Evolutionary conservation across 2,888 invertebrate species (phyloP).

Genomic region (Caenorhabditis uteleia): DNA sequence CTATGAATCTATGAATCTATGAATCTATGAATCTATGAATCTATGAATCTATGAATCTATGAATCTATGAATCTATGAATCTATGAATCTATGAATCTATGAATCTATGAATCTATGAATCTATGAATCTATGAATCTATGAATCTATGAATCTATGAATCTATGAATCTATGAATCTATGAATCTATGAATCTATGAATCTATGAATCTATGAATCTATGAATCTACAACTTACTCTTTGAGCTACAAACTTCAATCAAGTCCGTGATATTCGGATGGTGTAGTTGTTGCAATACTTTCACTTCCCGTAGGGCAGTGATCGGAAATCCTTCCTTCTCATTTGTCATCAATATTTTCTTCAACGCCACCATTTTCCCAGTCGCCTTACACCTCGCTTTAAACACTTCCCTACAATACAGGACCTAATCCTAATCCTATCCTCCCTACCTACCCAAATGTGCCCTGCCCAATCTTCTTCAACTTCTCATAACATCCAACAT

Average conservation of each 20-base stretch:
- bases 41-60: too few relatives aligned
- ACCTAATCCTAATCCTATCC: neutral
- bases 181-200: too few relatives aligned
- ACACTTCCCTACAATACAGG: constrained; percentile 82
- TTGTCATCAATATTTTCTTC: constrained; percentile 99
- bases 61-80: too few relatives aligned
- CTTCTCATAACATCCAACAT: constrained; percentile 85
- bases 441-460: constrained; percentile 85
- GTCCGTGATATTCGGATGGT: constrained; percentile 96
- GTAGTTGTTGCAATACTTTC: constrained; percentile 87
- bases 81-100: too few relatives aligned
- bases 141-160: too few relatives aligned
- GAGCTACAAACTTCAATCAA: constrained; percentile 95
- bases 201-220: too few relatives aligned
- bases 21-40: too few relatives aligned
- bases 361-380: constrained; percentile 89
- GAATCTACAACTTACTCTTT: constrained; percentile 77
- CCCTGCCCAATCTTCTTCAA: constrained; percentile 98
- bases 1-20: too few relatives aligned
- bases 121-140: too few relatives aligned
- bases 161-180: too few relatives aligned
- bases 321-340: constrained; percentile 99
- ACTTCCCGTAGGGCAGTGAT: constrained; percentile 97
- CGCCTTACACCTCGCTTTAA: constrained; percentile 89
- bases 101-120: too few relatives aligned